Conservation (phyloP, 2,888 invertebrate genomes). For the Malacosoma neustria region DNA sequence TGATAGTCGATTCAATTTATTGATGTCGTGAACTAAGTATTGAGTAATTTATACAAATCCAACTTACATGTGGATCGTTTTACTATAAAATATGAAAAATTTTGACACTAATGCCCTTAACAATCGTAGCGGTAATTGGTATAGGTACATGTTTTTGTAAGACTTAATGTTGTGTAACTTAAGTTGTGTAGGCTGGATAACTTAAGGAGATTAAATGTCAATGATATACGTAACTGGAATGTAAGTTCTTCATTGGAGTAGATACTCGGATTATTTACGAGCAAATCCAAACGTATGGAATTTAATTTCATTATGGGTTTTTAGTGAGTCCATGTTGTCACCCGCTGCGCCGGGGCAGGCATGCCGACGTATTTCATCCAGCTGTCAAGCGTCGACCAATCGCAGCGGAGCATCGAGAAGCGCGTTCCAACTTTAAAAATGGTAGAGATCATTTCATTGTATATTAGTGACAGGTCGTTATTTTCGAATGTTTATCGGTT, state of each 20-base stretch:
- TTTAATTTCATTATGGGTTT: slow-evolving; percentile 73
- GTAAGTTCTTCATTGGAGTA: slow-evolving; percentile 72
- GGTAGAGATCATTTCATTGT: slow-evolving; percentile 73
- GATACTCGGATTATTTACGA: slow-evolving; percentile 69
- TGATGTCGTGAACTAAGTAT: slow-evolving; percentile 29
- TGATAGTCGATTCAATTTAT: slow-evolving; percentile 45
- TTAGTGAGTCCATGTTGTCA: slow-evolving; percentile 67
- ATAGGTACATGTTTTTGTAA: too few relatives aligned
- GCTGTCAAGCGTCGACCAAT: slow-evolving; percentile 67
- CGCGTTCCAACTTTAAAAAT: slow-evolving; percentile 65
- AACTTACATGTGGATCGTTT: slow-evolving; percentile 7
- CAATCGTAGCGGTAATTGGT: too few relatives aligned
- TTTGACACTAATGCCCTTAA: neutral
- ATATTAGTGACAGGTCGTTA: slow-evolving; percentile 75
- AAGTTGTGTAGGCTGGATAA: slow-evolving; percentile 7
- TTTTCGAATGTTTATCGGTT: slow-evolving; percentile 62
- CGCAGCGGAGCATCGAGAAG: slow-evolving; percentile 28
- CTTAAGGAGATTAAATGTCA: slow-evolving; percentile 35
- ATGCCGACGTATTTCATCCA: slow-evolving; percentile 61
- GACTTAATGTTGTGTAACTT: slow-evolving; percentile 1
- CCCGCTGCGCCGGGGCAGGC: slow-evolving; percentile 63
- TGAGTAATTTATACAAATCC: neutral
- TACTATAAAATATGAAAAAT: neutral
- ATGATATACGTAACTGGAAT: slow-evolving; percentile 34
- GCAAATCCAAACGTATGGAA: slow-evolving; percentile 68